Percentiles rank a stretch among this genome's conserved stretches.
phyloP scores from a whole-genome alignment of 2,888 invertebrate species.

The Teleiodes luculella region DNA sequence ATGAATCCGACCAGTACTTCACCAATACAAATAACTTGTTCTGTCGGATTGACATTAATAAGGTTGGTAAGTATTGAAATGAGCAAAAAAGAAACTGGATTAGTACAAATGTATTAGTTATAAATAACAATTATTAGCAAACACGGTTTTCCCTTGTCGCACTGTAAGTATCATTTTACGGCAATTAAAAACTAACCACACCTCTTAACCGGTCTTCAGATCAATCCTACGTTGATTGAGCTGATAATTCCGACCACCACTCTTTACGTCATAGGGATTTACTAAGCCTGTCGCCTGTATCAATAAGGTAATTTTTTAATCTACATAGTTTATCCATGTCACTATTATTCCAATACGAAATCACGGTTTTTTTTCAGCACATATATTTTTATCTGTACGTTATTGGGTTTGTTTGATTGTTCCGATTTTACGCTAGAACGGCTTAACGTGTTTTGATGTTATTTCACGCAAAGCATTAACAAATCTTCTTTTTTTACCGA shows the following conservation, averaged over 20 bases:
- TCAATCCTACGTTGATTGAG: conserved; percentile 12
- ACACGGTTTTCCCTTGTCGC: conserved; percentile 24
- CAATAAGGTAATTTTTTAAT: background rate
- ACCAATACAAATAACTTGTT: background rate
- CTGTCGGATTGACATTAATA: background rate
- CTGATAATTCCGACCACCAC: conserved; percentile 4
- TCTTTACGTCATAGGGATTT: background rate
- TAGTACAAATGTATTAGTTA: background rate
- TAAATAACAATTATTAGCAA: conserved; percentile 9
- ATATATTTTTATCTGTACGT: no score
- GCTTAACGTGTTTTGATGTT: no score
- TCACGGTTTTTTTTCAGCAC: no score
- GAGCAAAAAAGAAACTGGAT: background rate
- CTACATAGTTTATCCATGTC: no score
- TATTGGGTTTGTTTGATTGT: no score
- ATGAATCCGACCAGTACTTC: conserved; percentile 1
- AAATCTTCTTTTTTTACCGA: no score
- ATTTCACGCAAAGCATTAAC: no score
- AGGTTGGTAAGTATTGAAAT: background rate
- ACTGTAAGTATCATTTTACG: conserved; percentile 19
- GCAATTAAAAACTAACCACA: conserved; percentile 23
- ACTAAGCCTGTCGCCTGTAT: background rate
- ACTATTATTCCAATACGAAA: no score
- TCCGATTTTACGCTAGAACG: no score
- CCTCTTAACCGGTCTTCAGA: conserved; percentile 23